phyloP scores from a whole-genome alignment of 2,888 invertebrate species.

The Dexiosoma caninum region DNA sequence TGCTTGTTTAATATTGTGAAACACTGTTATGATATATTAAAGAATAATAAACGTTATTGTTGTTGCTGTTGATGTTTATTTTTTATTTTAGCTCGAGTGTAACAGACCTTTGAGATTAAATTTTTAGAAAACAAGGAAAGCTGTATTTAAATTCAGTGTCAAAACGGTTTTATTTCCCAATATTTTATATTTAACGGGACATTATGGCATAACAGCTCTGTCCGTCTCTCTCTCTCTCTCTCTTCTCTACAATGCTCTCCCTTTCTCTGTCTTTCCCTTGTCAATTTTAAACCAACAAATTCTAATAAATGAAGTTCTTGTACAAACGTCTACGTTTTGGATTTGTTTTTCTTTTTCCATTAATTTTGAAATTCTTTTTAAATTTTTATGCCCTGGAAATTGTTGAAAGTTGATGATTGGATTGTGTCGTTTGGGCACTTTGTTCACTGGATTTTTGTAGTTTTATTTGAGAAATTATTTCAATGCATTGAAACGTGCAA shows the following conservation, averaged over 20 bases:
- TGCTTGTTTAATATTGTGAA: background rate
- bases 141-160: conserved; percentile 75
- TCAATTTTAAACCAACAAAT: background rate
- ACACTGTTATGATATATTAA: background rate
- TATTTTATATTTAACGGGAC: conserved; percentile 69
- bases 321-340: background rate
- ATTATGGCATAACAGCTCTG: conserved; percentile 16
- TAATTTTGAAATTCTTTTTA: conserved; percentile 20
- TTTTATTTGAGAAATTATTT: conserved; percentile 5
- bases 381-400: conserved; percentile 24
- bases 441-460: background rate
- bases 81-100: background rate
- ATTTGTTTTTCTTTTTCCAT: conserved; percentile 7
- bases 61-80: no score
- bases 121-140: background rate
- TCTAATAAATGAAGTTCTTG: conserved; percentile 42
- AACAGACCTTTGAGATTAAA: conserved; percentile 35
- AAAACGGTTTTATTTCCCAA: conserved; percentile 76
- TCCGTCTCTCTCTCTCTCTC: background rate
- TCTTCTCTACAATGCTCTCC: no score
- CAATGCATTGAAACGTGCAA: background rate
- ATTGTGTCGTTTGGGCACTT: conserved; percentile 21
- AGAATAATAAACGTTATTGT: conserved; percentile 11
- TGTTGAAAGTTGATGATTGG: conserved; percentile 58
- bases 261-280: background rate